Evolutionary conservation across 1,140 invertebrate species (phyloP).

Genomic region (Neodiprion fabricii): DNA sequence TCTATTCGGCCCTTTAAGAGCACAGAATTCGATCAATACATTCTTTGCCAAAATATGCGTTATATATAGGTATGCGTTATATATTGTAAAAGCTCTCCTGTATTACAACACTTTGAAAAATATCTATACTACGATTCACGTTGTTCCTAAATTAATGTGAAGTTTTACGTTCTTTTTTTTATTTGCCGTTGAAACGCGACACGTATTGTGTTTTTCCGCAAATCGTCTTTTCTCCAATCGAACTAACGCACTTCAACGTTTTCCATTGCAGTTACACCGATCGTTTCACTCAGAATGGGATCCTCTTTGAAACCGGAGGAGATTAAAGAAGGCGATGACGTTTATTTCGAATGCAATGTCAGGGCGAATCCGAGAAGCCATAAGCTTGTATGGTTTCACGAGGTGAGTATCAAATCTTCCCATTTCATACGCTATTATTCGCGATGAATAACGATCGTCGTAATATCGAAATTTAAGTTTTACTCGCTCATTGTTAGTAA

Average conservation of each 20-base stretch:
- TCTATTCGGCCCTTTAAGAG: too few species aligned
- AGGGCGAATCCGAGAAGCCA: slow-evolving; percentile 65
- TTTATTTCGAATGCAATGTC: slow-evolving; percentile 49
- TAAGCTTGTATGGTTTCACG: slow-evolving; percentile 68
- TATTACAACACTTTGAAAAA: neutral
- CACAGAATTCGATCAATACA: too few species aligned
- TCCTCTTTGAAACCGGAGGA: slow-evolving; percentile 61
- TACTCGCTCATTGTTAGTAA: too few species aligned
- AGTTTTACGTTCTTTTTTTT: neutral
- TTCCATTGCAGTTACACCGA: slow-evolving; percentile 60
- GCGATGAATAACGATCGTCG: too few species aligned
- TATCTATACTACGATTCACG: neutral
- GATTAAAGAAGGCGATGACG: slow-evolving; percentile 68
- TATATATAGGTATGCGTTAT: too few species aligned
- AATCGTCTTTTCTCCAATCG: too few species aligned
- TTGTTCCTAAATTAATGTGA: neutral
- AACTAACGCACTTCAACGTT: too few species aligned
- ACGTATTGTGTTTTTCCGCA: too few species aligned
- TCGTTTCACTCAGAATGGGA: slow-evolving; percentile 63
- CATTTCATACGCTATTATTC: too few species aligned
- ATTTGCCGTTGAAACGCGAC: neutral
- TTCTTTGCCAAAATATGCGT: too few species aligned
- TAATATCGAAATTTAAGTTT: too few species aligned
- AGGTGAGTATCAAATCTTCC: slow-evolving; percentile 54
- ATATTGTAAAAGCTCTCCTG: too few species aligned